Percentiles rank a stretch among this genome's conserved stretches.
phyloP scores from a whole-genome alignment of 2,797 vertebrate genomes.

The Chromis chromis region DNA sequence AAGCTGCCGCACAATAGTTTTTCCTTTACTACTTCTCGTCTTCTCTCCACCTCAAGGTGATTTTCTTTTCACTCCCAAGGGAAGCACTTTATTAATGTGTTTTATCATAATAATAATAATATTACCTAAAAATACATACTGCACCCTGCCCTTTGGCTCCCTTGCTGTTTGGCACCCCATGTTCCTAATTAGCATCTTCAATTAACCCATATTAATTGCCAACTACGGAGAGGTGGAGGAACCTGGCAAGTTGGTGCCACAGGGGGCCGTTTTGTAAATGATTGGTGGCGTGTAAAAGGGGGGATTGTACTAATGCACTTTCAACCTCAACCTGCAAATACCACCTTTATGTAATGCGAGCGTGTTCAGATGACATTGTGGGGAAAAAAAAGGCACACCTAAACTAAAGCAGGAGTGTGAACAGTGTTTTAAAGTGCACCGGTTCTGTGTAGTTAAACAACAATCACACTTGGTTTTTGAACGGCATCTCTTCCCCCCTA shows the following conservation, averaged over 20 bases:
- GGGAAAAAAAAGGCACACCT: background rate
- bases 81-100: slow-evolving; percentile 82
- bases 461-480: slow-evolving; percentile 50
- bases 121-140: slow-evolving; percentile 82
- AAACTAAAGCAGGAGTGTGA: background rate
- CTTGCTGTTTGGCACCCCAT: slow-evolving; percentile 80
- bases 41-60: slow-evolving; percentile 83
- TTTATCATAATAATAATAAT: slow-evolving; percentile 85
- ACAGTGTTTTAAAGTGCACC: slow-evolving; percentile 21
- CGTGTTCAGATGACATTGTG: background rate
- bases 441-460: slow-evolving; percentile 50
- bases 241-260: slow-evolving; percentile 65
- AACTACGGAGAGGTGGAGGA: slow-evolving; percentile 68
- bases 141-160: slow-evolving; percentile 77
- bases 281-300: slow-evolving; percentile 48
- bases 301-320: slow-evolving; percentile 34
- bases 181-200: slow-evolving; percentile 86
- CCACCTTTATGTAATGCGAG: slow-evolving; percentile 21
- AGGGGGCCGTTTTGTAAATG: slow-evolving; percentile 75
- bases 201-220: slow-evolving; percentile 86
- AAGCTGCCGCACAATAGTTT: slow-evolving; percentile 74
- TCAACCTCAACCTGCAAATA: slow-evolving; percentile 46
- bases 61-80: slow-evolving; percentile 71
- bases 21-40: slow-evolving; percentile 45
- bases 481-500: slow-evolving; percentile 4